These are phyloP conservation scores for Cladopsammia gracilis DNA, from an alignment of 64 coral and sea anemone species.

Conservation along the genomic window DNA sequence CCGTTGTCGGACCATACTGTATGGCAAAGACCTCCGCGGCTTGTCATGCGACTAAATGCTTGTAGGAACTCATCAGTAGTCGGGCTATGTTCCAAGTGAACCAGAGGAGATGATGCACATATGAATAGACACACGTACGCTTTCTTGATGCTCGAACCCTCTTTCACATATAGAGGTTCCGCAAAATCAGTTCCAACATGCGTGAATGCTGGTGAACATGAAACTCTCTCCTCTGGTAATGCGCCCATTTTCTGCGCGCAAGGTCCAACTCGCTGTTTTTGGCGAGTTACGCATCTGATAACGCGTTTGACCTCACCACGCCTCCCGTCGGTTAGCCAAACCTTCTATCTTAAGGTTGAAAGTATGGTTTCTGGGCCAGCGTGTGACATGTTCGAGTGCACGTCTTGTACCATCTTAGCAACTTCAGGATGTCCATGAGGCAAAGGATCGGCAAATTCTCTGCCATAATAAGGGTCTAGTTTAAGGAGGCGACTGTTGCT, in stretches of 20 bases:
- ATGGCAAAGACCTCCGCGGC: conserved; percentile 25
- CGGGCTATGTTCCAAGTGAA: conserved; percentile 47
- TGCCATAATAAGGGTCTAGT: conserved; percentile 9
- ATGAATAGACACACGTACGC: conserved; percentile 53
- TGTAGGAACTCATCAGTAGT: conserved; percentile 67
- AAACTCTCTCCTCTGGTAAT: conserved; percentile 30
- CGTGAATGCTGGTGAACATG: background rate
- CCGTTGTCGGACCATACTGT: conserved; percentile 32
- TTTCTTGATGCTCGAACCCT: conserved; percentile 51
- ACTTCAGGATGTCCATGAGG: too few relatives aligned
- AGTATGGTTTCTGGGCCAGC: conserved; percentile 36
- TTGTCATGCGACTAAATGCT: conserved; percentile 50
- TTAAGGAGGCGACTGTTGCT: conserved; percentile 34
- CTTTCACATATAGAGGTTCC: conserved; percentile 39
- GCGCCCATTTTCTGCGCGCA: conserved; percentile 48
- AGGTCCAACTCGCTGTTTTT: conserved; percentile 12
- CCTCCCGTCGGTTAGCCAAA: conserved; percentile 47
- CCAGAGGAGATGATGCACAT: conserved; percentile 34
- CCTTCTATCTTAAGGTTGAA: background rate
- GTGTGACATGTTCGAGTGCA: conserved; percentile 26
- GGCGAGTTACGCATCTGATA: conserved; percentile 36
- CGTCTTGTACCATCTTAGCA: conserved; percentile 50
- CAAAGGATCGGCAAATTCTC: background rate
- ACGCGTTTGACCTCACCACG: conserved; percentile 36
- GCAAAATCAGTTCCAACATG: conserved; percentile 71